A percentile compares a stretch with the other conserved stretches of the same genome.
Conservation (phyloP, 2,888 invertebrate genomes). For the Drosophila cyrtoloma region DNA sequence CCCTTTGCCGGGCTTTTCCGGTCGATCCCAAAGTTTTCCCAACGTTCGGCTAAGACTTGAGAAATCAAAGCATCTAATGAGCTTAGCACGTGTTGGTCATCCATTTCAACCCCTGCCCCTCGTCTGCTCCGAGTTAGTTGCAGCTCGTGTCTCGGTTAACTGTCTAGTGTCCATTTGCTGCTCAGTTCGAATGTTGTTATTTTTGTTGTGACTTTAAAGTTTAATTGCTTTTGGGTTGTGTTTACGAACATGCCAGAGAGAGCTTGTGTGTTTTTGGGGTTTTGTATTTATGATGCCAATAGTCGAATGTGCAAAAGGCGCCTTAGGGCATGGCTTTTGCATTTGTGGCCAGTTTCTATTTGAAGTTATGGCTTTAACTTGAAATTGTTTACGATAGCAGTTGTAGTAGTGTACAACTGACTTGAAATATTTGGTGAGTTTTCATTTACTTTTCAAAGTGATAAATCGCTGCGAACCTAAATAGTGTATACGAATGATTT, state of each 20-base stretch:
- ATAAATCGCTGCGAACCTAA: background rate
- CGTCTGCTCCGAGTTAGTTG: background rate
- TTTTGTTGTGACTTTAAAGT: constrained; percentile 60
- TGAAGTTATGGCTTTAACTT: constrained; percentile 14
- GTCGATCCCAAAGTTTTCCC: constrained; percentile 27
- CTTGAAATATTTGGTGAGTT: background rate
- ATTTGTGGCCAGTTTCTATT: background rate
- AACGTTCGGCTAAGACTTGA: constrained; percentile 17
- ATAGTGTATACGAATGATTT: background rate
- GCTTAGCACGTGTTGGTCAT: constrained; percentile 78
- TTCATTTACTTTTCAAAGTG: background rate
- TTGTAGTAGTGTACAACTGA: background rate
- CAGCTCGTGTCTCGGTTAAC: constrained; percentile 18
- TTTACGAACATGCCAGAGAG: constrained; percentile 13
- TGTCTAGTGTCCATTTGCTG: constrained; percentile 25
- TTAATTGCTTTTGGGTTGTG: constrained; percentile 67
- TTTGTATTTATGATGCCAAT: constrained; percentile 49
- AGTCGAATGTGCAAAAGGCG: constrained; percentile 1
- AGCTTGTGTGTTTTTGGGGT: constrained; percentile 21
- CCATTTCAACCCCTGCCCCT: constrained; percentile 32
- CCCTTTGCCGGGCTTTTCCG: constrained; percentile 21
- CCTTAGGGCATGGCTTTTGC: constrained; percentile 11
- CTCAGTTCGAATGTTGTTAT: constrained; percentile 11
- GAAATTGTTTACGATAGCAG: background rate
- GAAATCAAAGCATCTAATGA: constrained; percentile 74